A percentile compares a stretch with the other conserved stretches of the same genome.
Evolutionary conservation across 2,113 vertebrate species (phyloP).

Genomic region (Eulemur macaco): DNA sequence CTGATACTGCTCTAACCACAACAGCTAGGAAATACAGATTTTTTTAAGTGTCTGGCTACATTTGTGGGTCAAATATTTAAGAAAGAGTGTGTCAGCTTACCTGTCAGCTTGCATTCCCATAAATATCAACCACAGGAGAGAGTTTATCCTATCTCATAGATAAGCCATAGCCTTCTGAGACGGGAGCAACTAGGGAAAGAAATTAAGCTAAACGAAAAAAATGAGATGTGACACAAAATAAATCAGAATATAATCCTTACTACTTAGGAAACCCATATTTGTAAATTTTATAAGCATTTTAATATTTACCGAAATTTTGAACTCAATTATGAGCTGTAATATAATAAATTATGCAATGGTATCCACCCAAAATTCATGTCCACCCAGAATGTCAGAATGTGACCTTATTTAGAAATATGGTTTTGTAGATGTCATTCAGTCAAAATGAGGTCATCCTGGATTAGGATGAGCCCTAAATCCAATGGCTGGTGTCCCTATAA

Average conservation of each 20-base stretch:
- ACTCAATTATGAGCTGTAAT: not conserved
- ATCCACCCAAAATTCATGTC: not conserved
- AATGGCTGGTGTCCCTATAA: not conserved
- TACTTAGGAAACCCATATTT: not conserved
- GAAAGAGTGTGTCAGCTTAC: constrained; percentile 15
- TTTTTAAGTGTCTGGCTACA: constrained; percentile 23
- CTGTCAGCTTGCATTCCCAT: not conserved
- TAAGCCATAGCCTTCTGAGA: not conserved
- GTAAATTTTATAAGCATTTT: not conserved
- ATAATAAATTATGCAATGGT: not conserved
- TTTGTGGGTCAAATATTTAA: constrained; percentile 44
- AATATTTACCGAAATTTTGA: not conserved
- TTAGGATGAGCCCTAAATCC: not conserved
- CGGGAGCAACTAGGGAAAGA: not conserved
- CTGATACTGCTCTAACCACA: constrained; percentile 23
- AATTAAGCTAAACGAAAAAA: not conserved
- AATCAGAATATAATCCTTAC: not conserved
- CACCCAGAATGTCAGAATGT: not conserved
- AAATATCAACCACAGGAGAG: not conserved
- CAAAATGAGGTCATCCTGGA: not conserved
- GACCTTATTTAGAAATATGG: not conserved
- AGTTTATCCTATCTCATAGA: not conserved
- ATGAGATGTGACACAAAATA: not conserved
- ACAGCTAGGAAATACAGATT: not conserved
- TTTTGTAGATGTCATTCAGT: not conserved